These are phyloP conservation scores for Tetramorium parvispinum DNA, from an alignment of 1,140 invertebrate genomes.

Conservation along the genomic window DNA sequence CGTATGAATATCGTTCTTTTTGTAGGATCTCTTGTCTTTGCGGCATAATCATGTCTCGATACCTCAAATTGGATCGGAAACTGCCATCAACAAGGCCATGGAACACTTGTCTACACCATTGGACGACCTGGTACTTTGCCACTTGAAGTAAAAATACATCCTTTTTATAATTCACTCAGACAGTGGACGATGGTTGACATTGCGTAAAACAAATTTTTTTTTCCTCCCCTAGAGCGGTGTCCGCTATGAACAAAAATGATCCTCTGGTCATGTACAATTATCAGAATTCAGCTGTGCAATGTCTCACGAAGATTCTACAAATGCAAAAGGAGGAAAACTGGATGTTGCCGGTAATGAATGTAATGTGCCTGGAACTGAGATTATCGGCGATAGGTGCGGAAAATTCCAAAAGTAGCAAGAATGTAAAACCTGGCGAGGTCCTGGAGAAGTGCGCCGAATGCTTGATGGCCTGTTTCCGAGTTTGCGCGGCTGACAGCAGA, in stretches of 20 bases:
- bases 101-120: conserved; percentile 90
- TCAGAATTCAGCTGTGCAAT: conserved; percentile 92
- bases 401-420: conserved; percentile 83
- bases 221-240: neutral
- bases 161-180: neutral
- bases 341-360: conserved; percentile 5
- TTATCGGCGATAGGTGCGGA: conserved; percentile 83
- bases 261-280: conserved; percentile 92
- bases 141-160: conserved; percentile 88
- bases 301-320: conserved; percentile 92
- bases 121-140: conserved; percentile 92
- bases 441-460: conserved; percentile 97
- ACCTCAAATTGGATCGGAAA: conserved; percentile 89
- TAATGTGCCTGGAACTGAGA: conserved; percentile 88
- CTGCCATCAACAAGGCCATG: conserved; percentile 90
- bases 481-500: conserved; percentile 97
- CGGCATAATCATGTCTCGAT: conserved; percentile 91
- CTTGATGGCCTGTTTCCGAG: conserved; percentile 97
- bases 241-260: conserved; percentile 85
- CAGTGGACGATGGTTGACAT: conserved; percentile 11
- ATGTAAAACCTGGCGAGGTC: conserved; percentile 90
- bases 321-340: conserved; percentile 19
- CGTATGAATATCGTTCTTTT: conserved; percentile 63
- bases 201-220: neutral
- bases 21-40: conserved; percentile 90